A percentile compares a stretch with the other conserved stretches of the same genome.
Conservation (phyloP, 1,140 invertebrate species). For the Drosophila mojavensis region DNA sequence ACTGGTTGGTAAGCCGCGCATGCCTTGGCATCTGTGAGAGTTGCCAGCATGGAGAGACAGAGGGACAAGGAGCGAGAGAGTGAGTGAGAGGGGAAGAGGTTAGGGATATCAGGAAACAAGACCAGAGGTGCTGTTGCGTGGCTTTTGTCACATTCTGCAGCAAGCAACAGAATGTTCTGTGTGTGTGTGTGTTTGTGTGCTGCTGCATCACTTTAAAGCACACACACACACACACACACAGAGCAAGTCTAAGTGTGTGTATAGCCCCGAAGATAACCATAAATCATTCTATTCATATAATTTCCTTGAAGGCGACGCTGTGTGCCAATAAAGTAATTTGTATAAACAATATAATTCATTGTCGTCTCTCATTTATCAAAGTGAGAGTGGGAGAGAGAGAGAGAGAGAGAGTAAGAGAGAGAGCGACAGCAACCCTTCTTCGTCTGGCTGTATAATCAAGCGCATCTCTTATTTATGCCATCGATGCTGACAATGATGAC, state of each 20-base stretch:
- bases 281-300: conserved; percentile 69
- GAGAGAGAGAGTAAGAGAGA: conserved; percentile 3
- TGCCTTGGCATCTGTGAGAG: conserved; percentile 54
- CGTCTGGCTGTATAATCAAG: conserved; percentile 25
- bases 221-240: not conserved
- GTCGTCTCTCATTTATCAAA: conserved; percentile 68
- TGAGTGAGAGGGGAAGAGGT: too few species aligned
- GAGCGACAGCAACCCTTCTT: conserved; percentile 47
- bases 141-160: conserved; percentile 28
- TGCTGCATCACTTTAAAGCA: conserved; percentile 17
- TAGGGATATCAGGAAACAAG: not conserved
- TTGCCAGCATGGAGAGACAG: not conserved
- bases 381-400: conserved; percentile 1
- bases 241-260: conserved; percentile 7
- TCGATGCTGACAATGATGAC: conserved; percentile 52
- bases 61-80: not conserved
- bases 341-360: conserved; percentile 79
- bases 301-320: conserved; percentile 27
- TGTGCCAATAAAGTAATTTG: conserved; percentile 77
- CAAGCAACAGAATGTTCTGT: not conserved
- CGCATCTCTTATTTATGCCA: conserved; percentile 57
- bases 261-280: conserved; percentile 25
- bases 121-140: conserved; percentile 27
- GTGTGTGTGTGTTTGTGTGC: conserved; percentile 5
- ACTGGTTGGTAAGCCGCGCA: conserved; percentile 59